Percentiles rank a stretch among this genome's conserved stretches.
phyloP scores from a whole-genome alignment of 1,140 invertebrate genomes.

The Aradophagus sp. region DNA sequence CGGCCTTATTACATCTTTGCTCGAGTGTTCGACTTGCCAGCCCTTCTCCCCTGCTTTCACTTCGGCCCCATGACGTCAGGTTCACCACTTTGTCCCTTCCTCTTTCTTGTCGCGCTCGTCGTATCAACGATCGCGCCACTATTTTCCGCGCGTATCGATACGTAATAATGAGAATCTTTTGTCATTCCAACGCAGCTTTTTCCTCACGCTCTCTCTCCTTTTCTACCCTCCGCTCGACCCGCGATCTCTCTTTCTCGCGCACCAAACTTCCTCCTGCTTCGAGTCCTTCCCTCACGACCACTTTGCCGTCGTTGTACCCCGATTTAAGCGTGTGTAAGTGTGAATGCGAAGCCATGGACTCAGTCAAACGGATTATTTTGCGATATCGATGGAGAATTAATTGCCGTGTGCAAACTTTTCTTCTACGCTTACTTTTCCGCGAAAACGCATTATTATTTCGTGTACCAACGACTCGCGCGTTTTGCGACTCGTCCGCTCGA shows the following conservation, averaged over 20 bases:
- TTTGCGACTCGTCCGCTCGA: constrained; percentile 16
- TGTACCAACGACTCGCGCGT: constrained; percentile 25
- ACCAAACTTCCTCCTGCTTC: no score
- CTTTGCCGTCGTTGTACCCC: no score
- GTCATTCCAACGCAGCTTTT: constrained; percentile 37
- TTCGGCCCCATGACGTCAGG: constrained; percentile 27
- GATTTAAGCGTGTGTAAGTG: neutral
- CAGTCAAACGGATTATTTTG: constrained; percentile 49
- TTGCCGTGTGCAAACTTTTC: constrained; percentile 53
- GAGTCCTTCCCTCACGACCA: no score
- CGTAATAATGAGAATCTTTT: constrained; percentile 71
- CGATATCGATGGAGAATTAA: constrained; percentile 50
- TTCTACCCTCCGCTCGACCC: constrained; percentile 1
- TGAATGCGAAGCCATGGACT: constrained; percentile 38
- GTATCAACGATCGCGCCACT: constrained; percentile 56
- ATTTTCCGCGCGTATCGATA: constrained; percentile 68
- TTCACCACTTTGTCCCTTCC: constrained; percentile 35
- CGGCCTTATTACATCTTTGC: constrained; percentile 56
- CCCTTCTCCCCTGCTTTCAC: constrained; percentile 14
- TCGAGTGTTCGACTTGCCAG: constrained; percentile 34
- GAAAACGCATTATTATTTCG: constrained; percentile 40
- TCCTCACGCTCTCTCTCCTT: constrained; percentile 6
- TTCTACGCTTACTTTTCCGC: constrained; percentile 41
- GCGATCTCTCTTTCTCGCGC: constrained; percentile 15
- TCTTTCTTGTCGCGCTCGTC: constrained; percentile 36